phyloP scores from a whole-genome alignment of 2,888 invertebrate species.

The Odontomyia ornata region DNA sequence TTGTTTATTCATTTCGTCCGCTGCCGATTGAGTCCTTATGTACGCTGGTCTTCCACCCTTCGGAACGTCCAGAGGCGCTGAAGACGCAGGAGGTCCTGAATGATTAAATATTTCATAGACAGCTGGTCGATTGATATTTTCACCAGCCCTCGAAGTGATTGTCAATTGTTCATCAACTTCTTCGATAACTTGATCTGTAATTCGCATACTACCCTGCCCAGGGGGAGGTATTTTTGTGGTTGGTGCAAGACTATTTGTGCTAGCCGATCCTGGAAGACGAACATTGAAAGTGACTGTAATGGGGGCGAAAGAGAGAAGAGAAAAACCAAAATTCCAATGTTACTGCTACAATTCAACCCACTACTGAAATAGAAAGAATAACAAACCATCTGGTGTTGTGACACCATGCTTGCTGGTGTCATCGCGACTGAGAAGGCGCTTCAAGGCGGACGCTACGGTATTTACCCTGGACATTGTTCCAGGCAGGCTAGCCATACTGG shows the following conservation, averaged over 20 bases:
- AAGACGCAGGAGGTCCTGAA: conserved; percentile 68
- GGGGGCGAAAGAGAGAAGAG: not conserved
- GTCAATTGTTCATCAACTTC: conserved; percentile 85
- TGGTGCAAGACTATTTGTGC: conserved; percentile 58
- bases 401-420: conserved; percentile 65
- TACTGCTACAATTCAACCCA: not conserved
- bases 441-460: conserved; percentile 81
- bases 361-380: conserved; percentile 15
- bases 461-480: conserved; percentile 75
- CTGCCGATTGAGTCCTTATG: conserved; percentile 59
- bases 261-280: conserved; percentile 62
- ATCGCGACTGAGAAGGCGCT: conserved; percentile 79
- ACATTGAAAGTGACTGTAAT: conserved; percentile 49
- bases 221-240: conserved; percentile 25
- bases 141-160: conserved; percentile 72
- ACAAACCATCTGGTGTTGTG: conserved; percentile 56
- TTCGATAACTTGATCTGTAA: conserved; percentile 77
- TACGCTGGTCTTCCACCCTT: conserved; percentile 58
- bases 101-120: conserved; percentile 70
- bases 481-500: conserved; percentile 62
- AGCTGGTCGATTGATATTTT: conserved; percentile 69
- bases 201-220: conserved; percentile 67
- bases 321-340: not conserved
- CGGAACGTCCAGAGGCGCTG: conserved; percentile 74
- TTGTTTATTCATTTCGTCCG: conserved; percentile 54